phyloP scores from a whole-genome alignment of 2,888 invertebrate species.

The Oxyscelio sp. region DNA sequence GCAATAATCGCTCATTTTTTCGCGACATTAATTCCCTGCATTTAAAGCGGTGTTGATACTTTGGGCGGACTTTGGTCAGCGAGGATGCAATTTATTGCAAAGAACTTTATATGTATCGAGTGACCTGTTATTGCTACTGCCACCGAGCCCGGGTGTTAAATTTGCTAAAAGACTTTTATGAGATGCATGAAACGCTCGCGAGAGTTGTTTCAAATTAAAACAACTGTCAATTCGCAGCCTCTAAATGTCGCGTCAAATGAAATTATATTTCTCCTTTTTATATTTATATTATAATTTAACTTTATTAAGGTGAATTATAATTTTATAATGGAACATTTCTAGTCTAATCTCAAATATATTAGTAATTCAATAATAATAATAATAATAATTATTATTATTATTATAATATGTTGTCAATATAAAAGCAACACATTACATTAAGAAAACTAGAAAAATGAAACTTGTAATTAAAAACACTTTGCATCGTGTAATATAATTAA shows the following conservation, averaged over 20 bases:
- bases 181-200: constrained; percentile 31
- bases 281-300: no score
- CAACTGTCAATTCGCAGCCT: constrained; percentile 12
- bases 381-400: no score
- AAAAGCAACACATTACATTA: no score
- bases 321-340: no score
- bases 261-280: neutral
- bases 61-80: constrained; percentile 65
- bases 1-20: constrained; percentile 44
- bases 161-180: constrained; percentile 58
- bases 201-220: constrained; percentile 32
- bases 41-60: constrained; percentile 34
- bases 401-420: no score
- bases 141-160: constrained; percentile 40
- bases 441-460: no score
- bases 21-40: constrained; percentile 39
- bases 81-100: constrained; percentile 64
- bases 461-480: no score
- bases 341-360: no score
- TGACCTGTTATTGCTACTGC: constrained; percentile 61
- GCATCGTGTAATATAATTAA: no score
- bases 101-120: constrained; percentile 53
- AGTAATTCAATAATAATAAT: no score
- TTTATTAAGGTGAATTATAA: no score
- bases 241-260: neutral